These are phyloP conservation scores for Sebastes nivosus DNA, from an alignment of 2,797 vertebrate genomes.

Conservation along the genomic window DNA sequence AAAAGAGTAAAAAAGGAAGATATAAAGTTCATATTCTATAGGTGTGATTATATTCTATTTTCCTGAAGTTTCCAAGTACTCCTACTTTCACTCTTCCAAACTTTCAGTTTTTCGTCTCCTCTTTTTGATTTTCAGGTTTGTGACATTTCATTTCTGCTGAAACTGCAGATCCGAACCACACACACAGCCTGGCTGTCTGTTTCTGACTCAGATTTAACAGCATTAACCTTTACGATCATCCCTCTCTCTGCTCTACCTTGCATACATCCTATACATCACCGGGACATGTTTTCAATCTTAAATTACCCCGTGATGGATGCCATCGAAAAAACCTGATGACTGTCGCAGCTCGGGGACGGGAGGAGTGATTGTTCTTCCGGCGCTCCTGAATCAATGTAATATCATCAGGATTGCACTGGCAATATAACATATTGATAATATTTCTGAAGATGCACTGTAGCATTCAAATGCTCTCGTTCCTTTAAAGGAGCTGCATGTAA, in stretches of 20 bases:
- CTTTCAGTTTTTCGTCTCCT: neutral
- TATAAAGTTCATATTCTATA: neutral
- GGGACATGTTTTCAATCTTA: slow-evolving; percentile 52
- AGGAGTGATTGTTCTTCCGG: slow-evolving; percentile 34
- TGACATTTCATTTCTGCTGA: slow-evolving; percentile 46
- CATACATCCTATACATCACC: slow-evolving; percentile 46
- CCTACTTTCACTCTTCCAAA: neutral
- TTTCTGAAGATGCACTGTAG: slow-evolving; percentile 20
- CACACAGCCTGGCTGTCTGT: neutral
- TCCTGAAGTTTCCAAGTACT: neutral
- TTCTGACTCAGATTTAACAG: slow-evolving; percentile 19
- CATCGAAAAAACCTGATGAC: slow-evolving; percentile 33
- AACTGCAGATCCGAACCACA: neutral
- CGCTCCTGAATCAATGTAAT: slow-evolving; percentile 47
- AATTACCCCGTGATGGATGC: slow-evolving; percentile 58
- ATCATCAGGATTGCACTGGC: slow-evolving; percentile 21
- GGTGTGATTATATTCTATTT: neutral
- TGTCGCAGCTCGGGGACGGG: slow-evolving; percentile 8
- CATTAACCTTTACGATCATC: slow-evolving; percentile 40
- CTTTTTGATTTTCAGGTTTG: neutral
- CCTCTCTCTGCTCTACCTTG: neutral
- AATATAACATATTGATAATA: slow-evolving; percentile 38
- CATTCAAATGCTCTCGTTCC: slow-evolving; percentile 15
- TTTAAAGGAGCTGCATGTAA: neutral
- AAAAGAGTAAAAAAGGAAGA: neutral